Conservation (phyloP, 2,797 vertebrate species). For the Amphiprion clarkii region DNA sequence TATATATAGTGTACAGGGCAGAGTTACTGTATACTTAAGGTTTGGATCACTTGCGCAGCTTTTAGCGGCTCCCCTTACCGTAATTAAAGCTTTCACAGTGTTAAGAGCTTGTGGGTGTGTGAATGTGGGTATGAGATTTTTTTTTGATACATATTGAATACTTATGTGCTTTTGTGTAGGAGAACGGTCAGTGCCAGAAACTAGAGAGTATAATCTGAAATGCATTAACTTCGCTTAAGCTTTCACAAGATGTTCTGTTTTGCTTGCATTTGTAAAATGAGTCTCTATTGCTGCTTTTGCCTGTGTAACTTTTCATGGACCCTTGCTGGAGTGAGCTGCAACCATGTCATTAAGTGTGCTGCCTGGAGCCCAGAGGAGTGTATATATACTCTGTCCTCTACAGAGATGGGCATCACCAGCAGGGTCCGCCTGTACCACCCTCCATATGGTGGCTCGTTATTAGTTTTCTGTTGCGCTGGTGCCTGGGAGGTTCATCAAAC, state of each 20-base stretch:
- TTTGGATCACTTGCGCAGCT: slow-evolving; percentile 76
- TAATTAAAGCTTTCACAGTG: slow-evolving; percentile 79
- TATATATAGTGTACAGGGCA: slow-evolving; percentile 71
- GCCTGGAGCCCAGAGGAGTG: slow-evolving; percentile 57
- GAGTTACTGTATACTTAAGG: slow-evolving; percentile 77
- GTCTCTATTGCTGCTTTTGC: slow-evolving; percentile 36
- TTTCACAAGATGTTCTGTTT: slow-evolving; percentile 30
- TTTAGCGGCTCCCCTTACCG: slow-evolving; percentile 70
- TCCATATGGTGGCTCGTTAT: slow-evolving; percentile 83
- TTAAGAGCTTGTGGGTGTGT: slow-evolving; percentile 67
- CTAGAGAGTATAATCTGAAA: slow-evolving; percentile 39
- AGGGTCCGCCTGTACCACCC: slow-evolving; percentile 70
- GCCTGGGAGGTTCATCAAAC: slow-evolving; percentile 74
- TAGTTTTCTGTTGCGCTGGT: slow-evolving; percentile 69
- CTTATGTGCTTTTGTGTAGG: slow-evolving; percentile 32
- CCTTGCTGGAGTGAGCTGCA: slow-evolving; percentile 56
- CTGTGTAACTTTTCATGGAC: slow-evolving; percentile 59
- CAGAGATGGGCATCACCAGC: slow-evolving; percentile 73
- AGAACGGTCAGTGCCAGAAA: slow-evolving; percentile 1
- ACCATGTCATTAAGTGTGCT: slow-evolving; percentile 69
- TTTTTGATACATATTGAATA: slow-evolving; percentile 36
- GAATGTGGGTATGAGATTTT: slow-evolving; percentile 35
- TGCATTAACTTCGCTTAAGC: slow-evolving; percentile 25
- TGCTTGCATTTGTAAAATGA: slow-evolving; percentile 32
- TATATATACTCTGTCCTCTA: slow-evolving; percentile 70